Evolutionary conservation across 2,113 vertebrate genomes (phyloP).

Genomic region (Peromyscus leucopus): DNA sequence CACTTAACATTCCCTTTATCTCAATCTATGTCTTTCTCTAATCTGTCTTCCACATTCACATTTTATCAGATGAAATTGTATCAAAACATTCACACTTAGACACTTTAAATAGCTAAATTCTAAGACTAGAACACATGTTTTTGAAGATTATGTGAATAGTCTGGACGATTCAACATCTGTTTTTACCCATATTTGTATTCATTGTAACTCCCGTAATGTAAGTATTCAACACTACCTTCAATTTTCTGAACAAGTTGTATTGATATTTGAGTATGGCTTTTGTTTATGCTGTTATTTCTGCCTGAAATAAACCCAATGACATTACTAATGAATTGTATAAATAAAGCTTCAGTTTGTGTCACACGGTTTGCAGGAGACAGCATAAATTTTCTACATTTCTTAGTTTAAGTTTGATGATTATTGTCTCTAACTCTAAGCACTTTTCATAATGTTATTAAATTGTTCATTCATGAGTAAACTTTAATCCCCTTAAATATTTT

Average conservation of each 20-base stretch:
- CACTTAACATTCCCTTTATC: not conserved
- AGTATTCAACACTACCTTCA: not conserved
- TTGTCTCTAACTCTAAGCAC: not conserved
- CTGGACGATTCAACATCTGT: not conserved
- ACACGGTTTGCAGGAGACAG: not conserved
- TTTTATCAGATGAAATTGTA: not conserved
- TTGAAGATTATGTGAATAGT: not conserved
- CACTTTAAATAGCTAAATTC: not conserved
- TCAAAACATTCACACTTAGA: not conserved
- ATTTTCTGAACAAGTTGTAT: not conserved
- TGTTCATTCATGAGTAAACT: not conserved
- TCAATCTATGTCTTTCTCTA: not conserved
- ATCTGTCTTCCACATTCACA: not conserved
- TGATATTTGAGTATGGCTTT: not conserved
- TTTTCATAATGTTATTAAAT: not conserved
- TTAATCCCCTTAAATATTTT: not conserved
- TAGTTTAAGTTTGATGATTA: not conserved
- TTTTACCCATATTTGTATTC: not conserved
- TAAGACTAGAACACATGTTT: not conserved
- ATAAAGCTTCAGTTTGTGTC: not conserved
- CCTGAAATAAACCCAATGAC: not conserved
- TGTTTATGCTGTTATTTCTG: not conserved
- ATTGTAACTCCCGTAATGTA: not conserved
- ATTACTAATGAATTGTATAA: not conserved
- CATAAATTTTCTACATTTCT: not conserved